phyloP scores from a whole-genome alignment of 2,797 vertebrate species.

The Cephalopachus bancanus region DNA sequence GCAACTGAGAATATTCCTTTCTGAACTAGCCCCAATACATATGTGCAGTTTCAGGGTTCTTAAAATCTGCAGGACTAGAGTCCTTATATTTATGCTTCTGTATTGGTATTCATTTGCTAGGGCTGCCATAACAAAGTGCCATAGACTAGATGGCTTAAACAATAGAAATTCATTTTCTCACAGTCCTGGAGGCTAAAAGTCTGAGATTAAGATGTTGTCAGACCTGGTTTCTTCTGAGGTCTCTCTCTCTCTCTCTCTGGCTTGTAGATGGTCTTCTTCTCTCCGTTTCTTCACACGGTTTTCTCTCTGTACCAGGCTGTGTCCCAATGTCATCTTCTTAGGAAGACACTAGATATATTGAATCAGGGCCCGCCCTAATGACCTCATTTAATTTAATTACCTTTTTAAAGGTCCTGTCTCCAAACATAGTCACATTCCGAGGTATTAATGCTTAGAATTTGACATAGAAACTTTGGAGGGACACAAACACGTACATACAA shows the following conservation, averaged over 20 bases:
- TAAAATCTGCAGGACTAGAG: not conserved
- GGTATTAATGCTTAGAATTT: not conserved
- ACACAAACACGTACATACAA: not conserved
- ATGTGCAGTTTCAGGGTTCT: not conserved
- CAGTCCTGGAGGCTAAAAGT: not conserved
- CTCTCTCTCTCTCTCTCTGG: not conserved
- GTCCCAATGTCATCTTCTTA: not conserved
- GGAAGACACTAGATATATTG: not conserved
- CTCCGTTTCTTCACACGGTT: not conserved
- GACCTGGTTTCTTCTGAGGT: not conserved
- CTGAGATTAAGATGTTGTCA: not conserved
- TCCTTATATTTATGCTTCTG: not conserved
- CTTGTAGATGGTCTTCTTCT: not conserved
- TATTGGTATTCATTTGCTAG: not conserved
- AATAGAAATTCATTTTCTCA: not conserved
- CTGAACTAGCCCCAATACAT: not conserved
- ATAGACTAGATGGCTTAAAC: not conserved
- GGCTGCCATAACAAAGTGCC: not conserved
- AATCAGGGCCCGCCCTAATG: not conserved
- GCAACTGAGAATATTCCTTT: not conserved
- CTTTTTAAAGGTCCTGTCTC: not conserved
- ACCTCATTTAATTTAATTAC: conserved; percentile 7
- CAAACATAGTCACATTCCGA: conserved; percentile 16
- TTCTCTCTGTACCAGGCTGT: not conserved
- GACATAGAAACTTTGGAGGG: not conserved